phyloP scores from a whole-genome alignment of 2,888 invertebrate genomes.

The Mythimna pallens region DNA sequence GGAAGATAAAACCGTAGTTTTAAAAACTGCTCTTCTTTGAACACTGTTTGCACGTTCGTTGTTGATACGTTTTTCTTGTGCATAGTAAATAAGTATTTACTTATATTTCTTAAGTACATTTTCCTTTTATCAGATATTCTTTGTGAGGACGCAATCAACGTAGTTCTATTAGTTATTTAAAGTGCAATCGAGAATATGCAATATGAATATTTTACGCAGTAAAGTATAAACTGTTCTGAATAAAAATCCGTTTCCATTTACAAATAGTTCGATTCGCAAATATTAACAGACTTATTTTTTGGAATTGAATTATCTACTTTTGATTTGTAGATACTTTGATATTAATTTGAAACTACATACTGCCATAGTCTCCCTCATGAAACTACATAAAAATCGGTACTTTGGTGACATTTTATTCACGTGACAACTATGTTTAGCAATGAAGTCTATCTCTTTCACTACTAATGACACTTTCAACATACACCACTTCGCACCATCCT shows the following conservation, averaged over 20 bases:
- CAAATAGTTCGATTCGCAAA: background rate
- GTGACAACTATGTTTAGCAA: background rate
- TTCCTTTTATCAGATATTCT: background rate
- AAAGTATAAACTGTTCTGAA: background rate
- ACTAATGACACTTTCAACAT: constrained; percentile 47
- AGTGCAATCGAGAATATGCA: background rate
- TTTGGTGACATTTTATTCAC: background rate
- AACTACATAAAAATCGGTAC: background rate
- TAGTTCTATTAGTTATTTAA: constrained; percentile 2
- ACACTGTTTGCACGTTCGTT: background rate
- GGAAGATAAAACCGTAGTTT: too few species aligned
- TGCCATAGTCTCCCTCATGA: background rate
- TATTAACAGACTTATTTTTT: background rate
- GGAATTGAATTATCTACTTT: background rate
- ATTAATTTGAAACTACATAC: too few species aligned
- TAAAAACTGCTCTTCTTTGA: too few species aligned
- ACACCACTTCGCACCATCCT: constrained; percentile 34
- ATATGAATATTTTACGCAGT: background rate
- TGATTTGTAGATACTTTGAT: too few species aligned
- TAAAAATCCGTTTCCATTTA: background rate
- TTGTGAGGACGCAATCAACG: background rate
- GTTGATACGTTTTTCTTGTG: background rate
- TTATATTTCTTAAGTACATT: background rate
- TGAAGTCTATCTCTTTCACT: constrained; percentile 13
- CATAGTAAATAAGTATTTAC: background rate